phyloP scores from a whole-genome alignment of 2,797 vertebrate genomes.

The Hapalemur alaotrensis region DNA sequence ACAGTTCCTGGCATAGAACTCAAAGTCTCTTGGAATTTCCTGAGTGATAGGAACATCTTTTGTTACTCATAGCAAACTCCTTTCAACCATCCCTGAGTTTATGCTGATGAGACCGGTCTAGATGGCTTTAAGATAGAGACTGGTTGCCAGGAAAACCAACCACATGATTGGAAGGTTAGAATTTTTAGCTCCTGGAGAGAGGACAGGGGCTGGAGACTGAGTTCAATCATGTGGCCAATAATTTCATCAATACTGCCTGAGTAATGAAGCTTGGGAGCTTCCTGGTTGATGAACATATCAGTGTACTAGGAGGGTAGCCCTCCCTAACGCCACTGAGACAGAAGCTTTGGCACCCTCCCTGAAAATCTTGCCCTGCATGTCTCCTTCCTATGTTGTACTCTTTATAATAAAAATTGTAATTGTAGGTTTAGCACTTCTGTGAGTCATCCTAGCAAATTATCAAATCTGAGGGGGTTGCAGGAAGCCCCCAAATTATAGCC shows the following conservation, averaged over 20 bases:
- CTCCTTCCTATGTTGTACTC: not conserved
- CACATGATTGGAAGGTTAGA: not conserved
- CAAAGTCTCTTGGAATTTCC: not conserved
- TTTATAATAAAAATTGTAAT: not conserved
- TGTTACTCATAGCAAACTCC: not conserved
- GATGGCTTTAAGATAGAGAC: not conserved
- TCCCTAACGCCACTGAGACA: rapidly evolving
- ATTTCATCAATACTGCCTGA: not conserved
- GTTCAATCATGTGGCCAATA: not conserved
- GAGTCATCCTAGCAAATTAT: not conserved
- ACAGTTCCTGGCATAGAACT: not conserved
- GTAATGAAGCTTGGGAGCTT: not conserved
- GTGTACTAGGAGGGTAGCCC: too few species aligned
- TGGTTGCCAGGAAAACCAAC: not conserved
- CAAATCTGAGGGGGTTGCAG: not conserved
- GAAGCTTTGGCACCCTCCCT: not conserved
- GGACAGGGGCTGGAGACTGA: not conserved
- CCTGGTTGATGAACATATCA: not conserved
- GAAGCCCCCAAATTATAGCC: not conserved
- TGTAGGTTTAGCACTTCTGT: not conserved
- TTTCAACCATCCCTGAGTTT: not conserved
- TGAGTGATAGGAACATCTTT: not conserved
- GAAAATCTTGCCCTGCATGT: not conserved
- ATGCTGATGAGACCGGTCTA: not conserved
- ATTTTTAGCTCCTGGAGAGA: not conserved